A percentile compares a stretch with the other conserved stretches of the same genome.
phyloP scores from a whole-genome alignment of 1,140 invertebrate genomes.

The Mesaphorura yosii region DNA sequence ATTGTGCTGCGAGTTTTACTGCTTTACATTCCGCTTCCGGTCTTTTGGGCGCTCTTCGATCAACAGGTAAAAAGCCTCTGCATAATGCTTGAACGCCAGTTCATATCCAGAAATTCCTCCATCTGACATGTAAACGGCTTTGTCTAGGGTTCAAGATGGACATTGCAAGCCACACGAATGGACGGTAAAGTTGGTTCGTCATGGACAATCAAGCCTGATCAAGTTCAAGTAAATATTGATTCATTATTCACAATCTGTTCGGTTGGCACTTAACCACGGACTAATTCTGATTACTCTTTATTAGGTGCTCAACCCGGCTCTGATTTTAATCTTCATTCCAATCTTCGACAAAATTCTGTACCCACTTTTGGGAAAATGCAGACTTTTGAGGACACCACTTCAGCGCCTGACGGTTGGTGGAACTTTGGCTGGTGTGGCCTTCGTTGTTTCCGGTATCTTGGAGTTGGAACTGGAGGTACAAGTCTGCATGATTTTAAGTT shows the following conservation, averaged over 20 bases:
- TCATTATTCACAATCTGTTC: no score
- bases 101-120: no score
- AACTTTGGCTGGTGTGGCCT: constrained; percentile 68
- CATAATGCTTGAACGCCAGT: background rate
- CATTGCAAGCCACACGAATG: constrained; percentile 84
- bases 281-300: no score
- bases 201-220: constrained; percentile 69
- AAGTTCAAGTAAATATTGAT: constrained; percentile 55
- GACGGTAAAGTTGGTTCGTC: constrained; percentile 58
- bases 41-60: constrained; percentile 83
- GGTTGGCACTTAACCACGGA: no score
- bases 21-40: constrained; percentile 67
- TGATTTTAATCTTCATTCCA: constrained; percentile 77
- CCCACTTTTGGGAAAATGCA: constrained; percentile 30
- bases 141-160: constrained; percentile 76
- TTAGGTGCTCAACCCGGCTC: constrained; percentile 62
- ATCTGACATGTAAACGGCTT: no score
- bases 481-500: background rate
- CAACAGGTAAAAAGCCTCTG: constrained; percentile 49
- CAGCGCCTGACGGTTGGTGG: constrained; percentile 66
- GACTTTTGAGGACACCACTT: constrained; percentile 51
- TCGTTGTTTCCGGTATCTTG: constrained; percentile 74
- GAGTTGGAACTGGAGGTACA: constrained; percentile 59
- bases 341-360: constrained; percentile 60
- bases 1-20: constrained; percentile 55